These are phyloP conservation scores for Luperina nickerlii DNA, from an alignment of 2,888 invertebrate species.

Conservation along the genomic window DNA sequence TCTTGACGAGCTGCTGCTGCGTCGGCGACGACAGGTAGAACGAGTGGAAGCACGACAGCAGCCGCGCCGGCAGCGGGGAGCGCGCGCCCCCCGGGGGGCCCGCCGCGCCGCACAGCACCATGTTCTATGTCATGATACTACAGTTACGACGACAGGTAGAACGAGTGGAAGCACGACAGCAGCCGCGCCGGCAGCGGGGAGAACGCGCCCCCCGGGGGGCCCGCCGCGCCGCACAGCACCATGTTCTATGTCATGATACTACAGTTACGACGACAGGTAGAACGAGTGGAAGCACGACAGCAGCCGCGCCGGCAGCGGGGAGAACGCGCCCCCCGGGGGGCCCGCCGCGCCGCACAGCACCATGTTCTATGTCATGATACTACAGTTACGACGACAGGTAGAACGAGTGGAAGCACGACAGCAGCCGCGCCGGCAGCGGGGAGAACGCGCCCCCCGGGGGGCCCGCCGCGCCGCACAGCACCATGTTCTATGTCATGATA, in stretches of 20 bases:
- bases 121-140: background rate
- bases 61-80: constrained; percentile 94
- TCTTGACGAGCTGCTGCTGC: constrained; percentile 93
- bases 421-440: too few relatives aligned
- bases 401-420: too few relatives aligned
- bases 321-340: constrained; percentile 95
- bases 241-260: constrained; percentile 71
- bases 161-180: too few relatives aligned
- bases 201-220: constrained; percentile 96
- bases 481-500: constrained; percentile 79
- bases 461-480: constrained; percentile 95
- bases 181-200: too few relatives aligned
- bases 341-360: constrained; percentile 95
- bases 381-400: constrained; percentile 71
- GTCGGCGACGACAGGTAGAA: constrained; percentile 92
- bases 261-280: constrained; percentile 71
- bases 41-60: constrained; percentile 95
- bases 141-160: too few relatives aligned
- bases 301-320: too few relatives aligned
- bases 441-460: constrained; percentile 96
- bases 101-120: constrained; percentile 95
- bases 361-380: constrained; percentile 75
- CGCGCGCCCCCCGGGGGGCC: constrained; percentile 97
- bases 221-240: constrained; percentile 95
- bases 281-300: too few relatives aligned